Percentiles rank a stretch among this genome's conserved stretches.
Conservation (phyloP, 2,888 invertebrate genomes). For the Hypomecis atomaria region DNA sequence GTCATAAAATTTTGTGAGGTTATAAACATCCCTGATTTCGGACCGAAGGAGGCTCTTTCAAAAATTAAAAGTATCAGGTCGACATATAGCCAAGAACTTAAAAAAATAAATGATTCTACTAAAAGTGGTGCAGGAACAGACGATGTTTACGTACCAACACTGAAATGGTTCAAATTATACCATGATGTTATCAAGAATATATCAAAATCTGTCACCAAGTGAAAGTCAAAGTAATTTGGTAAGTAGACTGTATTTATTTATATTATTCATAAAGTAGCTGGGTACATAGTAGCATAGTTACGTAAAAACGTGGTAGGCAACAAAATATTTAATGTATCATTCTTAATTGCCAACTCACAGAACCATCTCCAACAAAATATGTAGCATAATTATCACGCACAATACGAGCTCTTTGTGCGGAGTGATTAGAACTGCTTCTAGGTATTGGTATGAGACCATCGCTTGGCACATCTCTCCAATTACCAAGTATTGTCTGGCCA, state of each 20-base stretch:
- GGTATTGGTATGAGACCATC: constrained; percentile 27
- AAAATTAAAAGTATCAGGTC: background rate
- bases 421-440: constrained; percentile 20
- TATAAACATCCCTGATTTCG: background rate
- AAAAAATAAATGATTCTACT: background rate
- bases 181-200: background rate
- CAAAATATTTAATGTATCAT: background rate
- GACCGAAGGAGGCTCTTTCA: background rate
- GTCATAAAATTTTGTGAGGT: background rate
- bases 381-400: constrained; percentile 33
- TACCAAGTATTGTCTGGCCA: constrained; percentile 21
- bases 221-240: background rate
- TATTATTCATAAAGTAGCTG: no score
- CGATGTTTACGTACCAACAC: background rate
- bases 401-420: constrained; percentile 24
- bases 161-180: background rate
- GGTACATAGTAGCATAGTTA: no score
- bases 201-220: background rate
- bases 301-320: background rate
- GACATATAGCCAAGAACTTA: background rate
- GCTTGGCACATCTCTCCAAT: constrained; percentile 36
- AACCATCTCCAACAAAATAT: constrained; percentile 39
- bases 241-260: background rate
- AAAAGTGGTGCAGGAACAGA: constrained; percentile 1
- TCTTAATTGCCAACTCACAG: constrained; percentile 39